Percentiles rank a stretch among this genome's conserved stretches.
Conservation (phyloP, 1,140 invertebrate species). For the Augochlora pura region DNA sequence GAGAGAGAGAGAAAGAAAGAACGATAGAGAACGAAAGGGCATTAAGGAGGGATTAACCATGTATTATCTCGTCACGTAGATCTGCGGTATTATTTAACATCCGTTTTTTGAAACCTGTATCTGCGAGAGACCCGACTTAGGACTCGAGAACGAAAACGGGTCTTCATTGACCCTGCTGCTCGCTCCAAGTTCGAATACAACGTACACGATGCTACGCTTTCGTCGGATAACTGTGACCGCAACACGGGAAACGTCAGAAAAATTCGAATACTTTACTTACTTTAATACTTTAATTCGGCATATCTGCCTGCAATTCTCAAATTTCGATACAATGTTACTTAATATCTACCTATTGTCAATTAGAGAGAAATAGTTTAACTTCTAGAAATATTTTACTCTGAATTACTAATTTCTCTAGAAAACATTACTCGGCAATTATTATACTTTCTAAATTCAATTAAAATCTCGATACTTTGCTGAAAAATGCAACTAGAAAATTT, state of each 20-base stretch:
- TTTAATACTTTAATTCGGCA: too few species aligned
- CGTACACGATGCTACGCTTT: slow-evolving; percentile 34
- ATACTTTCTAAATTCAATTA: too few species aligned
- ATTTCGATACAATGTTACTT: too few species aligned
- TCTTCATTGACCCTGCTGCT: slow-evolving; percentile 20
- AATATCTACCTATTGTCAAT: too few species aligned
- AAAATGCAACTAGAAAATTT: too few species aligned
- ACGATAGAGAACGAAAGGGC: neutral
- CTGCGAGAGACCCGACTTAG: slow-evolving; percentile 54
- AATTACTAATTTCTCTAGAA: too few species aligned
- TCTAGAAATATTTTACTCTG: too few species aligned
- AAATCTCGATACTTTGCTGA: too few species aligned
- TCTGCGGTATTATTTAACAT: slow-evolving; percentile 63
- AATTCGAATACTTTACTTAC: too few species aligned
- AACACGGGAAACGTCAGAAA: neutral
- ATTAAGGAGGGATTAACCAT: slow-evolving; percentile 59
- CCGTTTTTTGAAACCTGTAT: slow-evolving; percentile 44
- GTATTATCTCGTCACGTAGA: slow-evolving; percentile 65
- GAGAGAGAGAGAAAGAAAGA: neutral
- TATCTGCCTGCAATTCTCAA: too few species aligned
- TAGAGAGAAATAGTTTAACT: too few species aligned
- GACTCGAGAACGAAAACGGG: slow-evolving; percentile 21
- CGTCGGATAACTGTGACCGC: slow-evolving; percentile 41
- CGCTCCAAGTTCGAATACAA: slow-evolving; percentile 14
- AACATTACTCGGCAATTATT: too few species aligned